Base-by-base conservation (phyloP, 2,888 invertebrate species). In the Limnephilus lunatus region DNA sequence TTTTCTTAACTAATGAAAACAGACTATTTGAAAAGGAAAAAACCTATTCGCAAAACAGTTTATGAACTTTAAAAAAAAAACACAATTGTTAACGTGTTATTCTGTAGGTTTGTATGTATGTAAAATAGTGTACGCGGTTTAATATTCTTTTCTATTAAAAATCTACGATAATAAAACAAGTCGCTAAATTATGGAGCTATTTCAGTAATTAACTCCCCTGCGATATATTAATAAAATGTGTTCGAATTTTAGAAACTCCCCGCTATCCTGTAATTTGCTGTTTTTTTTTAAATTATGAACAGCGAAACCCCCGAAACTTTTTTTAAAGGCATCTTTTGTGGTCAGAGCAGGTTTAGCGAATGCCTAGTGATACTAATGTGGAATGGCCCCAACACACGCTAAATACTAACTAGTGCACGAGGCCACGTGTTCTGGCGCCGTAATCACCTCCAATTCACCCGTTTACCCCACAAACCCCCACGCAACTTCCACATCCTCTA, bases 361-460 rank as follows among this genome's bases (percentile, higher is more conserved):
- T 68, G 4, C 68, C 68, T 68, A n/a, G 68, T 25, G 68, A 25
- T 68, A 68, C 68, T 68, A 68, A 68, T 68, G 25, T 68, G 68
- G 25, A 68, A 68, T 68, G 68, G 68, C 86, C 14, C 44, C 39
- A 39, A 48, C 39, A 86, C 44, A 30, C 44, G 44, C 86, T 44
- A 14, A 44, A 86, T 44, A 86, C 86, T 86, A 86, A 86, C 86
- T 86, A 86, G 86, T 48, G 14, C 86, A 48, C 86, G 86, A 39
- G 86, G n/a, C 44, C 86, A 86, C 86, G 86, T 86, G 86, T 86
- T 11, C 39, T n/a, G 44, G 48, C 15, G 30, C 86, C 30, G 86
- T 86, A 86, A 86, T 86, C 86, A 86, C 86, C 86, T 86, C 86
- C 86, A n/a, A 44, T 86, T 86, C 86, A 86, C 86, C 86, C 30